Conservation (phyloP, 2,888 invertebrate genomes). For the Punctoribates punctum region DNA sequence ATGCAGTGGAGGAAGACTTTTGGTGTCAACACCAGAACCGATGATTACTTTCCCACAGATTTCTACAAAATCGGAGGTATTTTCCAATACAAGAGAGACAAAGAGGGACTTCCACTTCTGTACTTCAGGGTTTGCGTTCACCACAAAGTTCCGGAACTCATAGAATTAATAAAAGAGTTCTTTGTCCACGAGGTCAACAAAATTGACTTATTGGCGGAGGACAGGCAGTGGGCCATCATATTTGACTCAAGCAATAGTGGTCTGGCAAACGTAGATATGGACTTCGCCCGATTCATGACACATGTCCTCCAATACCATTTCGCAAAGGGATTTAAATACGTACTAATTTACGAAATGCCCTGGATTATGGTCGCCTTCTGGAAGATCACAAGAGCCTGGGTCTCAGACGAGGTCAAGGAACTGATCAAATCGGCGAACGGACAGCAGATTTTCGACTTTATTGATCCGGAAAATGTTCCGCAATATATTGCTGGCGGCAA, state of each 20-base stretch:
- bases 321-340: conserved; percentile 29
- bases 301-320: conserved; percentile 23
- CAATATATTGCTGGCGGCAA: conserved; percentile 8
- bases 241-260: conserved; percentile 9
- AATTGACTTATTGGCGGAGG: not conserved
- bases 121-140: conserved; percentile 32
- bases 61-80: conserved; percentile 35
- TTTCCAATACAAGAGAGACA: conserved; percentile 19
- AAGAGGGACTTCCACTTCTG: conserved; percentile 3
- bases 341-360: conserved; percentile 38
- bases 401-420: conserved; percentile 24
- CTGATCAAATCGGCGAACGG: conserved; percentile 22
- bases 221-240: conserved; percentile 7
- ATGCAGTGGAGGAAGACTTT: conserved; percentile 25
- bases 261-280: conserved; percentile 38
- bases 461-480: conserved; percentile 28
- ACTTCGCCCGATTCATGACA: conserved; percentile 25
- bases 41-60: conserved; percentile 37
- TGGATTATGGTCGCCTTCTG: conserved; percentile 35
- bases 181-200: conserved; percentile 21
- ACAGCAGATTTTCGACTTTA: conserved; percentile 15
- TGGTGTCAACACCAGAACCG: conserved; percentile 25
- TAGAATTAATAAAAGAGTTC: conserved; percentile 24
- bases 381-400: conserved; percentile 29
- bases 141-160: conserved; percentile 7